Evolutionary conservation across 1,140 invertebrate genomes (phyloP).

Genomic region (Sycobia sp.): DNA sequence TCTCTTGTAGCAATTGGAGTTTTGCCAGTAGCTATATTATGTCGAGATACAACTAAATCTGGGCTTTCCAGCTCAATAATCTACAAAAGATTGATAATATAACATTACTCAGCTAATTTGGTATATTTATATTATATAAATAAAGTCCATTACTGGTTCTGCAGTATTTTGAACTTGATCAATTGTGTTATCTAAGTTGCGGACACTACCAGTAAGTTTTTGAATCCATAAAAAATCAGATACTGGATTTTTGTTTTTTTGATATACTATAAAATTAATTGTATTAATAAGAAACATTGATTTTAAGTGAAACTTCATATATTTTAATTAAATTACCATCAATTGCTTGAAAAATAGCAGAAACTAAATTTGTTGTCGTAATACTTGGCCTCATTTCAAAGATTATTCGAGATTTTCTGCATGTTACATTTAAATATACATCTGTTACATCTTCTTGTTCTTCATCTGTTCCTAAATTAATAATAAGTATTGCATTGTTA

Average conservation of each 20-base stretch:
- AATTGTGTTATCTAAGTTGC: constrained; percentile 40
- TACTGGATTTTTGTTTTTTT: constrained; percentile 50
- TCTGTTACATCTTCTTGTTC: constrained; percentile 60
- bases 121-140: constrained; percentile 18
- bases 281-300: constrained; percentile 36
- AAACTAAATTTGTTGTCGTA: constrained; percentile 69
- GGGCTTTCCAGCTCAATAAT: constrained; percentile 60
- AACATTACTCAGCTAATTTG: not conserved
- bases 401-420: constrained; percentile 64
- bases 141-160: constrained; percentile 46
- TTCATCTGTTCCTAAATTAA: constrained; percentile 53
- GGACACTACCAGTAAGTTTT: constrained; percentile 49
- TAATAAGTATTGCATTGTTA: constrained; percentile 17
- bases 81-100: constrained; percentile 43
- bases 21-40: constrained; percentile 69
- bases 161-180: constrained; percentile 42
- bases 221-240: constrained; percentile 55
- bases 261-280: constrained; percentile 60
- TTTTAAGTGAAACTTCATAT: constrained; percentile 6
- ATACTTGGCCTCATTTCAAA: constrained; percentile 70
- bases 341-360: constrained; percentile 56
- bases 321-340: constrained; percentile 46
- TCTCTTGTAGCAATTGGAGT: constrained; percentile 78
- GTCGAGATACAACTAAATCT: constrained; percentile 66
- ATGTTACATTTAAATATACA: constrained; percentile 67